Evolutionary conservation across 2,113 vertebrate genomes (phyloP).

Genomic region (Sakesphorus luctuosus): DNA sequence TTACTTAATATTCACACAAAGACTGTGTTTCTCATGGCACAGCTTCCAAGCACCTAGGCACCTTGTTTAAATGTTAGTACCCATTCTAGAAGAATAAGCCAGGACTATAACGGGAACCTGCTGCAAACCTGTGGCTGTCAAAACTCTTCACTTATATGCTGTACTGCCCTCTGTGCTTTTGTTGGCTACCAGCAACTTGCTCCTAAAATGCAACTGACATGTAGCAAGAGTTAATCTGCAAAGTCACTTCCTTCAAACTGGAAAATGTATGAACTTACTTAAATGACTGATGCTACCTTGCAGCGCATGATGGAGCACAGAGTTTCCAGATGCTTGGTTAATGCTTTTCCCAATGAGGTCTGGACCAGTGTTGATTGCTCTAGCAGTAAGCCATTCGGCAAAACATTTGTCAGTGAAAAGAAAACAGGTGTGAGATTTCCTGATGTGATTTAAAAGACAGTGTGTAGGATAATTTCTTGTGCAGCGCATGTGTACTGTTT

Average conservation of each 20-base stretch:
- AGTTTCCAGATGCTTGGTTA: slow-evolving; percentile 34
- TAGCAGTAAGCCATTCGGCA: neutral
- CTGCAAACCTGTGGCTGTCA: neutral
- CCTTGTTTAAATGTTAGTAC: neutral
- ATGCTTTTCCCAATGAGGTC: slow-evolving; percentile 4
- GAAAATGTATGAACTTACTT: neutral
- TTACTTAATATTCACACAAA: neutral
- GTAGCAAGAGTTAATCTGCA: neutral
- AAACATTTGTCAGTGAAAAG: slow-evolving; percentile 64
- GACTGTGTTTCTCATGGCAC: neutral
- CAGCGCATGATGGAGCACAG: neutral
- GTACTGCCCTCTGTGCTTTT: neutral
- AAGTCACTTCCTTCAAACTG: neutral
- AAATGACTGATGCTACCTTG: neutral
- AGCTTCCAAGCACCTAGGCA: neutral
- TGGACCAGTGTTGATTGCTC: neutral
- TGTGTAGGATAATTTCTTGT: slow-evolving; percentile 22
- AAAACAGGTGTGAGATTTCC: slow-evolving; percentile 64
- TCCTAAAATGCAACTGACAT: neutral
- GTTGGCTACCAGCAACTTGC: neutral
- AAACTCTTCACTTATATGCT: neutral
- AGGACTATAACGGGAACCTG: neutral
- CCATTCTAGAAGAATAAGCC: neutral
- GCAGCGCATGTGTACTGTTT: slow-evolving; percentile 23
- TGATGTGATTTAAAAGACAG: slow-evolving; percentile 54